Conservation (phyloP, 1,140 invertebrate species). For the Conus ventricosus region DNA sequence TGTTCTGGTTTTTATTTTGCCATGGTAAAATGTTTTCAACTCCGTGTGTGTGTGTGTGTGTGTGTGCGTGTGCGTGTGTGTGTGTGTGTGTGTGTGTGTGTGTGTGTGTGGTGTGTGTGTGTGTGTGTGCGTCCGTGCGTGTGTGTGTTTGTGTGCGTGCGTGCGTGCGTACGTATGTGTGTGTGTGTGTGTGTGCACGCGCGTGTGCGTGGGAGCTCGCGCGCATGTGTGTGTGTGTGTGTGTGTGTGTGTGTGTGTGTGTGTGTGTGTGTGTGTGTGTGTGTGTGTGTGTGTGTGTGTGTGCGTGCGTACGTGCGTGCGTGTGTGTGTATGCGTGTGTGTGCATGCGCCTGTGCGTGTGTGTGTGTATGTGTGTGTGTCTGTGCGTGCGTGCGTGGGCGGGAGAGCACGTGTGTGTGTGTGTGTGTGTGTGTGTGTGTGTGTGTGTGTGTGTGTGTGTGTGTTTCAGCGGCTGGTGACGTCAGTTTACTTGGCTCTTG, state of each 20-base stretch:
- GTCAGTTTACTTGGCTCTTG: constrained; percentile 60
- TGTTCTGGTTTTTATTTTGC: no score
- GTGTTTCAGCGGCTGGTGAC: constrained; percentile 69
- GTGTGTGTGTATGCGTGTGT: constrained; percentile 13
- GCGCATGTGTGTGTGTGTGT: no score
- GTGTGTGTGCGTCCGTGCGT: background rate
- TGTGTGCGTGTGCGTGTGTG: constrained; percentile 4
- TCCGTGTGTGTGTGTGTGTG: background rate
- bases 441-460: constrained; percentile 7
- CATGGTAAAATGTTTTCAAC: no score
- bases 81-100: constrained; percentile 12
- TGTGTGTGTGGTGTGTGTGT: background rate
- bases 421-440: constrained; percentile 5
- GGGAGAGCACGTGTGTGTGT: background rate
- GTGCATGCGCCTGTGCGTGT: background rate
- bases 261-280: background rate
- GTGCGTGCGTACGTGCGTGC: no score
- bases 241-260: background rate
- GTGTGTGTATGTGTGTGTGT: constrained; percentile 3
- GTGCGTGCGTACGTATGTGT: background rate
- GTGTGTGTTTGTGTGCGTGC: background rate
- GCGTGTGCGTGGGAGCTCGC: no score
- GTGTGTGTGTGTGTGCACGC: background rate
- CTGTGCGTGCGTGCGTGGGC: background rate
- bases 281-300: background rate